phyloP scores from a whole-genome alignment of 2,888 invertebrate genomes.

The Nomada fucata region DNA sequence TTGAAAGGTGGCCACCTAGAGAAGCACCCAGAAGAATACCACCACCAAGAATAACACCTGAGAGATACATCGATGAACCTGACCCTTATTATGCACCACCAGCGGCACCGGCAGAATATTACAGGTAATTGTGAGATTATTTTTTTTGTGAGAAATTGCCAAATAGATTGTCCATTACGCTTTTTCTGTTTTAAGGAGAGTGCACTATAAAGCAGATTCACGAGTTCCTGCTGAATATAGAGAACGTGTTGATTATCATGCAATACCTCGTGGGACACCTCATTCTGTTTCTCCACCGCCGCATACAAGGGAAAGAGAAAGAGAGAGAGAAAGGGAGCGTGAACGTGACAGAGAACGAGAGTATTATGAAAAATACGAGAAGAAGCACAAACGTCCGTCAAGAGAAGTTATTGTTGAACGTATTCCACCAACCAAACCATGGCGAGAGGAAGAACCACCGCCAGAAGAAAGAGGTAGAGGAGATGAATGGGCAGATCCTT shows the following conservation, averaged over 20 bases:
- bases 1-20: conserved; percentile 80
- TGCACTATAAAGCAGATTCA: conserved; percentile 82
- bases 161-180: not conserved
- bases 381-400: conserved; percentile 86
- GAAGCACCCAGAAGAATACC: conserved; percentile 78
- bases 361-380: conserved; percentile 83
- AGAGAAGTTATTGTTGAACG: conserved; percentile 92
- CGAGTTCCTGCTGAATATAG: conserved; percentile 80
- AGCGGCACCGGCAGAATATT: conserved; percentile 81
- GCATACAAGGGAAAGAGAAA: conserved; percentile 79
- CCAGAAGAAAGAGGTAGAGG: conserved; percentile 85
- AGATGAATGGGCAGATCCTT: conserved; percentile 98
- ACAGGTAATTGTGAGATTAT: conserved; percentile 71
- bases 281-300: conserved; percentile 82
- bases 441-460: conserved; percentile 82
- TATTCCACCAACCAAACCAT: conserved; percentile 84
- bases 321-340: conserved; percentile 76
- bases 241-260: conserved; percentile 81
- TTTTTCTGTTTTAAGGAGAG: conserved; percentile 70
- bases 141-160: not conserved
- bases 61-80: conserved; percentile 79
- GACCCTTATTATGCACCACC: conserved; percentile 80
- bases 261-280: conserved; percentile 76
- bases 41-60: conserved; percentile 80
- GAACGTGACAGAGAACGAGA: conserved; percentile 81